These are phyloP conservation scores for Rhabdophis nuchalis DNA, from an alignment of 2,797 vertebrate species.

Conservation along the genomic window DNA sequence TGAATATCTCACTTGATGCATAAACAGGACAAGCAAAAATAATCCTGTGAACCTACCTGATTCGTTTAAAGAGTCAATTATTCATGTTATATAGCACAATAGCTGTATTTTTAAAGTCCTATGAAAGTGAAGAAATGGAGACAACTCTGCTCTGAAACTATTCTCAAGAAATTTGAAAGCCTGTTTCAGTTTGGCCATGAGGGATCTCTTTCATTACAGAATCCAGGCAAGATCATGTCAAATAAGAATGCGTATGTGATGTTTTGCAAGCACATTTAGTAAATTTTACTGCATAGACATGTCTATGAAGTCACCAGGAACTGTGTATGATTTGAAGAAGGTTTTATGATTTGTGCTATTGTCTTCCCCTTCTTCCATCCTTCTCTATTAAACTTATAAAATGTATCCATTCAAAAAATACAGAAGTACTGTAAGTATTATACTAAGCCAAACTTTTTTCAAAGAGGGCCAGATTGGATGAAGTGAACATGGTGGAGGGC, in stretches of 20 bases:
- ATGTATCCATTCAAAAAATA: neutral
- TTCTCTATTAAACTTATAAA: neutral
- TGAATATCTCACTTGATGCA: conserved; percentile 54
- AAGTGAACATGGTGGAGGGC: no score
- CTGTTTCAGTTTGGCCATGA: neutral
- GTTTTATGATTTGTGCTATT: neutral
- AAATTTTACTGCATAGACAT: neutral
- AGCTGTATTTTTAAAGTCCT: conserved; percentile 53
- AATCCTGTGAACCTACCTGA: conserved; percentile 44
- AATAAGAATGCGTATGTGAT: neutral
- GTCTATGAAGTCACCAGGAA: neutral
- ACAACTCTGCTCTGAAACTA: conserved; percentile 51
- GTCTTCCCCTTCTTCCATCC: neutral
- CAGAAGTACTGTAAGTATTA: neutral
- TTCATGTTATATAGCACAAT: conserved; percentile 45
- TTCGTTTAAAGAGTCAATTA: conserved; percentile 57
- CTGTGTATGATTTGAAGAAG: neutral
- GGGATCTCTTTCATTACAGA: neutral
- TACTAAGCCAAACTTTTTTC: no score
- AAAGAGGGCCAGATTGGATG: no score
- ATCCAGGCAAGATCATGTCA: neutral
- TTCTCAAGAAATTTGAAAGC: neutral
- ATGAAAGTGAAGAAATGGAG: conserved; percentile 51
- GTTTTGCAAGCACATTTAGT: neutral
- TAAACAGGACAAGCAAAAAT: conserved; percentile 54